A percentile compares a stretch with the other conserved stretches of the same genome.
phyloP scores from a whole-genome alignment of 2,797 vertebrate species.

The Octomys mimax region DNA sequence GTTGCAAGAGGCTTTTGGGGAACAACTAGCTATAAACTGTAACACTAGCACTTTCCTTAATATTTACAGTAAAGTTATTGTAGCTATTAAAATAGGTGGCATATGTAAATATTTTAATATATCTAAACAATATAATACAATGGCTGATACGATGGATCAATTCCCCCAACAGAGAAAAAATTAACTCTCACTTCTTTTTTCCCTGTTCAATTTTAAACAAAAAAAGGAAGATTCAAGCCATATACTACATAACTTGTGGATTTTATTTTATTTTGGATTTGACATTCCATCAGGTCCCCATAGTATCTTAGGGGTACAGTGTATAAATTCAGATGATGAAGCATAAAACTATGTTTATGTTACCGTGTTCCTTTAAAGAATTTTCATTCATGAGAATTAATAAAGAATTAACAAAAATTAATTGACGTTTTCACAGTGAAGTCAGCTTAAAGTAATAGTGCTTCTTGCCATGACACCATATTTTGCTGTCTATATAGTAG shows the following conservation, averaged over 20 bases:
- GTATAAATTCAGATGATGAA: conserved; percentile 26
- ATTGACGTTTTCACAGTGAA: conserved; percentile 46
- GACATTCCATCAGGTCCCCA: not conserved
- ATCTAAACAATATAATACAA: not conserved
- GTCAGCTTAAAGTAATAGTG: conserved; percentile 49
- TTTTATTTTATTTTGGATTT: not conserved
- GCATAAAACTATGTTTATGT: conserved; percentile 1
- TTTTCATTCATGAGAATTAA: not conserved
- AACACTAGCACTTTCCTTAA: not conserved
- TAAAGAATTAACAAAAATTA: conserved; percentile 37
- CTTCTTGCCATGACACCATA: not conserved
- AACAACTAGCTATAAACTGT: not conserved
- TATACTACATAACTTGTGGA: not conserved
- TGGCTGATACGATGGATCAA: not conserved
- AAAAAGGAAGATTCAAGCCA: not conserved
- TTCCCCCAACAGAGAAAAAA: not conserved
- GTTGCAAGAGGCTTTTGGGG: not conserved
- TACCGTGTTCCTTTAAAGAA: not conserved
- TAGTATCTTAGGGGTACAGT: not conserved
- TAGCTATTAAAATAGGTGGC: not conserved
- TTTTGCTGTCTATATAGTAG: not conserved
- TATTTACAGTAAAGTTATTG: not conserved
- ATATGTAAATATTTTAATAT: not conserved
- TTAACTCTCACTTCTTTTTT: not conserved
- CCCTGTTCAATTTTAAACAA: not conserved